Conservation (phyloP, 2,888 invertebrate species). For the Pteria penguin region DNA sequence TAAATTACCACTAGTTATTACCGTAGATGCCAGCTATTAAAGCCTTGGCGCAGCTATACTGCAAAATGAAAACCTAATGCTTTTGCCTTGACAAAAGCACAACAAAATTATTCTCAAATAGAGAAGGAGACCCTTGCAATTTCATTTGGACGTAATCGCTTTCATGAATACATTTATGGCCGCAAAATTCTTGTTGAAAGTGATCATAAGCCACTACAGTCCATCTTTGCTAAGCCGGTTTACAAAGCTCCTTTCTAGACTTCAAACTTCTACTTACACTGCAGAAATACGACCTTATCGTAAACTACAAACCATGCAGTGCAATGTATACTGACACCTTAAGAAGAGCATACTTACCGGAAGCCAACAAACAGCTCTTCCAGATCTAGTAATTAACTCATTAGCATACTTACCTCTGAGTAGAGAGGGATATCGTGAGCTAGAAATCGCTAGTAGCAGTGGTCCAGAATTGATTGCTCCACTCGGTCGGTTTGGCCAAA, state of each 20-base stretch:
- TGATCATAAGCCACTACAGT: slow-evolving; percentile 49
- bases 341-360: slow-evolving; percentile 21
- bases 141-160: slow-evolving; percentile 37
- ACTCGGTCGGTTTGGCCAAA: slow-evolving; percentile 37
- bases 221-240: slow-evolving; percentile 39
- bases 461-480: slow-evolving; percentile 22
- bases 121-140: slow-evolving; percentile 54
- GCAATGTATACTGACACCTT: slow-evolving; percentile 40
- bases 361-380: slow-evolving; percentile 30
- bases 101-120: slow-evolving; percentile 50
- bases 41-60: slow-evolving; percentile 51
- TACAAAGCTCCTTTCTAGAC: slow-evolving; percentile 27
- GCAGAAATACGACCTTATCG: slow-evolving; percentile 42
- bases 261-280: slow-evolving; percentile 17
- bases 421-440: slow-evolving; percentile 25
- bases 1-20: slow-evolving; percentile 29
- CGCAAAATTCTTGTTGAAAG: slow-evolving; percentile 34
- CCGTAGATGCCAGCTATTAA: slow-evolving; percentile 54
- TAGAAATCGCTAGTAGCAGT: slow-evolving; percentile 24
- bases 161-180: slow-evolving; percentile 46
- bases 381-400: not conserved
- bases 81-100: slow-evolving; percentile 41
- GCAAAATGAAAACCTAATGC: slow-evolving; percentile 43
- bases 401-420: slow-evolving; percentile 31
- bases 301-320: slow-evolving; percentile 43